phyloP scores from a whole-genome alignment of 2,113 vertebrate genomes.

The Cyprinodon brontotheroides region DNA sequence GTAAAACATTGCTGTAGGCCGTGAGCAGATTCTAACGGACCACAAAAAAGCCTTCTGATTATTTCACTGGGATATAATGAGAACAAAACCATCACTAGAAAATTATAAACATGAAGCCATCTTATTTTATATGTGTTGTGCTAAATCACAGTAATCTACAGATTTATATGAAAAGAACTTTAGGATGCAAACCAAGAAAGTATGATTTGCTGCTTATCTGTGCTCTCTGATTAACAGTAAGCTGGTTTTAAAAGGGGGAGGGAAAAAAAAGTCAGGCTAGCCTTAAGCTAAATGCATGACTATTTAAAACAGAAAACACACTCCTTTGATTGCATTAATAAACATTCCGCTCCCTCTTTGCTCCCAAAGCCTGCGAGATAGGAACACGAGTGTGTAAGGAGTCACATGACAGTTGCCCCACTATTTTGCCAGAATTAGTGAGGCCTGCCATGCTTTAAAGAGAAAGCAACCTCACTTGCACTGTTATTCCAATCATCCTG shows the following conservation, averaged over 20 bases:
- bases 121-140: constrained; percentile 4
- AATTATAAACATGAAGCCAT: neutral
- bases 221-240: constrained; percentile 45
- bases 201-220: constrained; percentile 35
- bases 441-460: constrained; percentile 40
- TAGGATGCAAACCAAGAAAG: constrained; percentile 15
- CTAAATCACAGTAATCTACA: constrained; percentile 1
- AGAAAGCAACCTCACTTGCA: constrained; percentile 44
- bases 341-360: constrained; percentile 44
- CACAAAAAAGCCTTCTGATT: neutral
- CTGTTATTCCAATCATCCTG: constrained; percentile 12
- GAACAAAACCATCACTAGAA: neutral
- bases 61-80: neutral
- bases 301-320: constrained; percentile 67
- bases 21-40: neutral
- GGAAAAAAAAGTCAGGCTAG: constrained; percentile 39
- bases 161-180: neutral
- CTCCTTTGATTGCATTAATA: constrained; percentile 72
- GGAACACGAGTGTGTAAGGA: constrained; percentile 61
- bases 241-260: constrained; percentile 38
- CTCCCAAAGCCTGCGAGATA: constrained; percentile 52
- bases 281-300: constrained; percentile 71
- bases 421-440: constrained; percentile 50
- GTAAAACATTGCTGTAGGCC: constrained; percentile 56
- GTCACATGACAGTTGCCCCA: constrained; percentile 67